Conservation (phyloP, 2,888 invertebrate genomes). For the Mycogona germanica region DNA sequence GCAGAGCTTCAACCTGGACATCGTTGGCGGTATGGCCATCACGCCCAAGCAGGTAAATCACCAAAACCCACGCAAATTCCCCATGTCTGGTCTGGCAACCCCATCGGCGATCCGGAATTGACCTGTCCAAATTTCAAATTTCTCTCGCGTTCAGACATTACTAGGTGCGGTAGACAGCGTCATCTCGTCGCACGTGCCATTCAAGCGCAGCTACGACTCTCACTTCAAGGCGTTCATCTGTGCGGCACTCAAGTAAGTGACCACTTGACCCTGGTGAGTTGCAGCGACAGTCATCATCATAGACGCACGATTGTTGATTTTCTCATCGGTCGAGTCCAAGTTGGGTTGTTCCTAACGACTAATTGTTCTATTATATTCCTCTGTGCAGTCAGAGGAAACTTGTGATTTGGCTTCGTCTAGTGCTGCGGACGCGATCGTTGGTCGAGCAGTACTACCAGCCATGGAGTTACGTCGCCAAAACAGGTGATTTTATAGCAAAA, state of each 20-base stretch:
- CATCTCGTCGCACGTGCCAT: conserved; percentile 74
- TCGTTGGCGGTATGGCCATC: conserved; percentile 71
- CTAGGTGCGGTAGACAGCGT: conserved; percentile 87
- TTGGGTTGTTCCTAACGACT: not conserved
- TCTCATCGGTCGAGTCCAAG: too few species aligned
- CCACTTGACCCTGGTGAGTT: not conserved
- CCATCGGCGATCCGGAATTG: too few species aligned
- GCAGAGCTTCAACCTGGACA: conserved; percentile 81
- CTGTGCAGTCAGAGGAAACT: conserved; percentile 68
- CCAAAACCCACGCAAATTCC: too few species aligned
- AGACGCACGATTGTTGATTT: too few species aligned
- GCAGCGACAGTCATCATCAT: not conserved
- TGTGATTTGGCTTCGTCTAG: conserved; percentile 84
- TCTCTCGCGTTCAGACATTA: conserved; percentile 63
- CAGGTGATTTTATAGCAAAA: too few species aligned
- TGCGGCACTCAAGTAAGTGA: conserved; percentile 82
- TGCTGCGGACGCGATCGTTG: conserved; percentile 72
- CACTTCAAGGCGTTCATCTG: conserved; percentile 98
- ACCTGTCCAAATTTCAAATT: too few species aligned
- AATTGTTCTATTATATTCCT: conserved; percentile 19
- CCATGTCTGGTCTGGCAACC: not conserved
- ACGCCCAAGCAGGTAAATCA: conserved; percentile 65
- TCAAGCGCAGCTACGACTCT: conserved; percentile 89
- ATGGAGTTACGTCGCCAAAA: conserved; percentile 92
- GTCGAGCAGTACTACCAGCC: conserved; percentile 67